Evolutionary conservation across 2,113 vertebrate species (phyloP).

Genomic region (Vidua chalybeata): DNA sequence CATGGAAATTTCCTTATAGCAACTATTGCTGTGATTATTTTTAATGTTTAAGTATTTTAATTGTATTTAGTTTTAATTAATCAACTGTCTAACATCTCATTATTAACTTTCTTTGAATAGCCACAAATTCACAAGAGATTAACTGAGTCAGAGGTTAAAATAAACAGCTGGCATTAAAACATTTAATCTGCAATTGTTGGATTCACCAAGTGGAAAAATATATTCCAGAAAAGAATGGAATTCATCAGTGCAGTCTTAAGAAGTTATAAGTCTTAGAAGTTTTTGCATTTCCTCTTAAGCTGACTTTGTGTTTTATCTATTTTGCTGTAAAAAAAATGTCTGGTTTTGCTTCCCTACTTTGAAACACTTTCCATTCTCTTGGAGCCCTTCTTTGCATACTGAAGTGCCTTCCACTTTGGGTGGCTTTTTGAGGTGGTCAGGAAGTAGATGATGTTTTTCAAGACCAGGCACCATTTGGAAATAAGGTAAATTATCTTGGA

Average conservation of each 20-base stretch:
- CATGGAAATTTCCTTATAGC: background rate
- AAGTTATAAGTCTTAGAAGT: background rate
- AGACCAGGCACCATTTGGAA: background rate
- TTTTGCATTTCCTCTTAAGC: background rate
- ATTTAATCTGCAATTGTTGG: constrained; percentile 49
- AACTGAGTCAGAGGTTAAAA: constrained; percentile 67
- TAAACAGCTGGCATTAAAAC: constrained; percentile 66
- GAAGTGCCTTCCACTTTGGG: background rate
- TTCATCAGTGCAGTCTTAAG: background rate
- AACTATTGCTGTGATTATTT: constrained; percentile 40
- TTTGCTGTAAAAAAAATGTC: background rate
- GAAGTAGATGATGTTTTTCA: background rate
- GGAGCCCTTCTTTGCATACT: background rate
- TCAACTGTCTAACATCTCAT: constrained; percentile 47
- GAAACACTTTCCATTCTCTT: background rate
- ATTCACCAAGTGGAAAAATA: constrained; percentile 47
- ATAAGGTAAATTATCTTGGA: background rate
- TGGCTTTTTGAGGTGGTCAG: background rate
- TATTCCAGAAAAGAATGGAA: constrained; percentile 32
- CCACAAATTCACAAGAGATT: constrained; percentile 68
- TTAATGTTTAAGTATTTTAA: background rate
- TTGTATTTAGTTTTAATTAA: constrained; percentile 57
- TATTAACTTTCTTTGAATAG: constrained; percentile 69
- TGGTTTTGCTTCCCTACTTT: background rate
- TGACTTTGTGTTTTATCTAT: background rate